Conservation (phyloP, 1,140 invertebrate species). For the Calliphora vicina region DNA sequence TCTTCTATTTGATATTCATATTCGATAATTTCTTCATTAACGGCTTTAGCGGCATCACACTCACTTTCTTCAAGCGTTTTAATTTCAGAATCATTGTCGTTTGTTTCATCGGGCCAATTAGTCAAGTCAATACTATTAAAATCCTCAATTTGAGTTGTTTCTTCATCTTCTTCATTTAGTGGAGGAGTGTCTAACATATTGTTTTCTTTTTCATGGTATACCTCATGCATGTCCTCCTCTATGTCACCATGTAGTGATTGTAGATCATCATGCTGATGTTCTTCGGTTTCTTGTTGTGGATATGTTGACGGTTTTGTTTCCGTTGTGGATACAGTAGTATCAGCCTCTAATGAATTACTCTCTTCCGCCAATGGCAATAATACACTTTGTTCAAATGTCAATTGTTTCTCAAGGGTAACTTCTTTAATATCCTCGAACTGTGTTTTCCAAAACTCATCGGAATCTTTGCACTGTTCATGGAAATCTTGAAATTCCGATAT, state of each 20-base stretch:
- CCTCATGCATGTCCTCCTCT: too few relatives aligned
- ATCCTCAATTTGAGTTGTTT: not conserved
- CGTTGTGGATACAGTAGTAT: not conserved
- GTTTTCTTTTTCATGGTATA: too few relatives aligned
- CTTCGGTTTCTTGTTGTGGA: not conserved
- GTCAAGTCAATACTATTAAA: not conserved
- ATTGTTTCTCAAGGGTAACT: not conserved
- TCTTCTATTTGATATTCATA: not conserved
- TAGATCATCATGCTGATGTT: not conserved
- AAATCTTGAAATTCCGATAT: not conserved
- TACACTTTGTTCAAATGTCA: not conserved
- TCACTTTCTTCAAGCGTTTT: not conserved
- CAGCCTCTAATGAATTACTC: not conserved
- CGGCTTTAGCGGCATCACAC: not conserved
- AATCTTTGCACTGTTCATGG: conserved; percentile 27
- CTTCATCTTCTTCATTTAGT: not conserved
- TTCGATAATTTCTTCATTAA: not conserved
- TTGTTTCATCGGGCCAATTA: not conserved
- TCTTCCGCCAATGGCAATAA: not conserved
- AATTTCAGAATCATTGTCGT: not conserved
- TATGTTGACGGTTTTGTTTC: not conserved
- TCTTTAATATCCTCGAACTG: not conserved
- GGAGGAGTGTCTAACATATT: not conserved
- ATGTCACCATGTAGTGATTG: not conserved
- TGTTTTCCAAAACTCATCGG: conserved; percentile 24